phyloP scores from a whole-genome alignment of 2,113 vertebrate genomes.

The Nestor notabilis region DNA sequence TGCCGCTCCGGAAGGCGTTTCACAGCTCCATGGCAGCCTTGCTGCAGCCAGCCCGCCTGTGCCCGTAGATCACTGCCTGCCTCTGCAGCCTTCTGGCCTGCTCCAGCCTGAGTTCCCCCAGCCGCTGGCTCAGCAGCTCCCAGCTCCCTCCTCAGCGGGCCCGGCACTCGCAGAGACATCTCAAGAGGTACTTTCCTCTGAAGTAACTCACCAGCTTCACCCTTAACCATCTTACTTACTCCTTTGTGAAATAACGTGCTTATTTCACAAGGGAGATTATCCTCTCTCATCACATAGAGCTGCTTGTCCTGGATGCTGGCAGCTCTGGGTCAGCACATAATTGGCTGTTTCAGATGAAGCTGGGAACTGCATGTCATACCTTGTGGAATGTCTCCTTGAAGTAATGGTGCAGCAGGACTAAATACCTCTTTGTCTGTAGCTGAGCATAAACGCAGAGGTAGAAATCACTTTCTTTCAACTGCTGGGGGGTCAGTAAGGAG shows the following conservation, averaged over 20 bases:
- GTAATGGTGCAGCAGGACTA: not conserved
- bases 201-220: not conserved
- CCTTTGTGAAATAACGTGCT: not conserved
- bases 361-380: not conserved
- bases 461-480: not conserved
- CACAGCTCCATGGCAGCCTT: slow-evolving; percentile 76
- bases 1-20: slow-evolving; percentile 60
- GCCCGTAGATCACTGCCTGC: slow-evolving; percentile 57
- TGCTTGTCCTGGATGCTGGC: not conserved
- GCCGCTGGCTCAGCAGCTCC: slow-evolving; percentile 69
- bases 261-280: not conserved
- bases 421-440: not conserved
- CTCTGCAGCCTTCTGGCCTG: slow-evolving; percentile 56
- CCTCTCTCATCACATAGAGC: accelerated
- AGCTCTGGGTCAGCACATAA: not conserved
- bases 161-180: slow-evolving; percentile 54
- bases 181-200: slow-evolving; percentile 69
- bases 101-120: slow-evolving; percentile 61
- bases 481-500: not conserved
- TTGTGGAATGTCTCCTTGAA: not conserved
- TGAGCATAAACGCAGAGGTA: not conserved
- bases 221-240: not conserved
- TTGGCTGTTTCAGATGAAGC: not conserved
- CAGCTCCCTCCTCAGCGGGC: slow-evolving; percentile 41
- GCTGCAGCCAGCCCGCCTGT: slow-evolving; percentile 50